Conservation (phyloP, 2,797 vertebrate genomes). For the Hydrocynus forskahlii region DNA sequence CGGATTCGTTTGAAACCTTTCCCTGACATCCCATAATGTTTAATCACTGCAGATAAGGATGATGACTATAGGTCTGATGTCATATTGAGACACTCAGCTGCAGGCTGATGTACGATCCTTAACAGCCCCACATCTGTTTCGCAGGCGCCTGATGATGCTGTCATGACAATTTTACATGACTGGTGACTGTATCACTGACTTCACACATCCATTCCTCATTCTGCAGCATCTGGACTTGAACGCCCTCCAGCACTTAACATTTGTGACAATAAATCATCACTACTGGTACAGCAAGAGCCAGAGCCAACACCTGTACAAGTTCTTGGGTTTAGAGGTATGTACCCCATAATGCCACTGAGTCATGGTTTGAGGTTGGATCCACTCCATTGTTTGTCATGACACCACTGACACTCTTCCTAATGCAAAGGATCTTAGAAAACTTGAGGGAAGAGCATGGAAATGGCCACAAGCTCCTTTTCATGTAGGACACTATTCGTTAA, state of each 20-base stretch:
- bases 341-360: not conserved
- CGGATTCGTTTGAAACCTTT: not conserved
- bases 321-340: not conserved
- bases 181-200: conserved; percentile 11
- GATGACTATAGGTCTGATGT: conserved; percentile 24
- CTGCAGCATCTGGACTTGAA: not conserved
- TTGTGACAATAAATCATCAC: not conserved
- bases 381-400: not conserved
- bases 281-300: not conserved
- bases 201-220: not conserved
- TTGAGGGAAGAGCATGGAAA: not conserved
- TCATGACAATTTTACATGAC: conserved; percentile 8
- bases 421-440: not conserved
- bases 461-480: too few relatives aligned
- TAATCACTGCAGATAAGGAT: not conserved
- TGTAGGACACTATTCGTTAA: too few relatives aligned
- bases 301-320: not conserved
- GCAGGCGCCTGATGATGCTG: not conserved
- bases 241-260: not conserved
- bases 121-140: conserved; percentile 18
- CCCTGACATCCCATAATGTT: not conserved
- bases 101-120: conserved; percentile 1
- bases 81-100: conserved; percentile 15
- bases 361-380: too few relatives aligned
- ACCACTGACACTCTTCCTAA: not conserved